A percentile compares a stretch with the other conserved stretches of the same genome.
Conservation (phyloP, 1,140 invertebrate genomes). For the Dendroctonus valens region DNA sequence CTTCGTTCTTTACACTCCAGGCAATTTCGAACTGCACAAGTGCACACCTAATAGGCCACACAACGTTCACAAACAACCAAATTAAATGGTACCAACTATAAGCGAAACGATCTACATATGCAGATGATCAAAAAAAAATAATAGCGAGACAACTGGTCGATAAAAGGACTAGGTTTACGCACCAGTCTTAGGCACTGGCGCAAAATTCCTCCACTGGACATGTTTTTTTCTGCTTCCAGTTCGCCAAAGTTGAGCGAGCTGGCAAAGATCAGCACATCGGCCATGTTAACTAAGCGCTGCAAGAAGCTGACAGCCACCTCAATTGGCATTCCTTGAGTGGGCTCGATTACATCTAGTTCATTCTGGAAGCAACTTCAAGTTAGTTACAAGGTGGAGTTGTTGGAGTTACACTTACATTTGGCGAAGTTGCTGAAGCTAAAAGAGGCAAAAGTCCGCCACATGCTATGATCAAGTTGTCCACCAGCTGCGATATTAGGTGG, state of each 20-base stretch:
- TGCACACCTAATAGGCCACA: slow-evolving; percentile 81
- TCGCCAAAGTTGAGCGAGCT: slow-evolving; percentile 96
- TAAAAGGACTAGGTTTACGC: slow-evolving; percentile 47
- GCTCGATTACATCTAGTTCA: slow-evolving; percentile 96
- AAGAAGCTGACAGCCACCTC: slow-evolving; percentile 96
- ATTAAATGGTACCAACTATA: background rate
- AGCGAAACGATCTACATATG: background rate
- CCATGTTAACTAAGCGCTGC: slow-evolving; percentile 95
- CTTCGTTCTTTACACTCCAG: slow-evolving; percentile 95
- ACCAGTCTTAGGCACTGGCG: slow-evolving; percentile 95
- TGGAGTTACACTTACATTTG: slow-evolving; percentile 75
- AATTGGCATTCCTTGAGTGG: slow-evolving; percentile 97
- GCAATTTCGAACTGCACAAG: slow-evolving; percentile 96
- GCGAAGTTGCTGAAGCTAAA: slow-evolving; percentile 96
- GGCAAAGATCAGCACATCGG: slow-evolving; percentile 97
- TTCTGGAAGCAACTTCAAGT: slow-evolving; percentile 62
- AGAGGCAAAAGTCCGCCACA: slow-evolving; percentile 96
- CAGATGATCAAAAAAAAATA: background rate
- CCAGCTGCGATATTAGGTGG: slow-evolving; percentile 97
- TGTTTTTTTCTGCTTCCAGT: slow-evolving; percentile 98
- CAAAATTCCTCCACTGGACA: slow-evolving; percentile 98
- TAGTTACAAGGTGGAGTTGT: too few relatives aligned
- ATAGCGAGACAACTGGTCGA: background rate
- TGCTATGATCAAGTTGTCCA: slow-evolving; percentile 98
- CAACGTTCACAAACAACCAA: slow-evolving; percentile 34